Percentiles rank a stretch among this genome's conserved stretches.
Evolutionary conservation across 1,140 invertebrate species (phyloP).

Genomic region (Camponotus vicinus): DNA sequence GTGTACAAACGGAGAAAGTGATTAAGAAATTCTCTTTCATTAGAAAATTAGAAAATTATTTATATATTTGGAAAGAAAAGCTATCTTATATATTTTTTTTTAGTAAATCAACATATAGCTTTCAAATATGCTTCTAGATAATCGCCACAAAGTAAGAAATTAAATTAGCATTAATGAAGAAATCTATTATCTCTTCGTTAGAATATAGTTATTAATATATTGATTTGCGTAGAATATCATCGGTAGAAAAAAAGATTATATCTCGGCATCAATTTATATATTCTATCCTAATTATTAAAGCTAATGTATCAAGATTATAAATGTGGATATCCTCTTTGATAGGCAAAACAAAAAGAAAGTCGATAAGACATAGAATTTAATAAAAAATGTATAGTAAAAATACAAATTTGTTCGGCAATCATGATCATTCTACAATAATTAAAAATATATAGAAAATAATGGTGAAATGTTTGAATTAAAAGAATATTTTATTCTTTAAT

Average conservation of each 20-base stretch:
- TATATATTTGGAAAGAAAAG: not conserved
- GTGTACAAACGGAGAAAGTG: not conserved
- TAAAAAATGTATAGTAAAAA: not conserved
- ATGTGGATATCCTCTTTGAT: not conserved
- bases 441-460: not conserved
- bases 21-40: not conserved
- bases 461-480: slow-evolving; percentile 9
- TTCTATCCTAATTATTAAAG: not conserved
- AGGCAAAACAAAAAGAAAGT: not conserved
- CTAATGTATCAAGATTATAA: not conserved
- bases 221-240: not conserved
- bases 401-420: not conserved
- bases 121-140: not conserved
- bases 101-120: not conserved
- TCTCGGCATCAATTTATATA: not conserved
- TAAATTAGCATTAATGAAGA: slow-evolving; percentile 6
- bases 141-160: not conserved
- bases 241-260: not conserved
- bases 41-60: not conserved
- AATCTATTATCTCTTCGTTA: not conserved
- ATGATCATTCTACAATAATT: not conserved
- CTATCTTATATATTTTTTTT: not conserved
- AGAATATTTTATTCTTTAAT: not conserved
- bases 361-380: not conserved
- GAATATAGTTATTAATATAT: slow-evolving; percentile 2